Conservation (phyloP, 2,797 vertebrate species). For the Hapalemur alaotrensis region DNA sequence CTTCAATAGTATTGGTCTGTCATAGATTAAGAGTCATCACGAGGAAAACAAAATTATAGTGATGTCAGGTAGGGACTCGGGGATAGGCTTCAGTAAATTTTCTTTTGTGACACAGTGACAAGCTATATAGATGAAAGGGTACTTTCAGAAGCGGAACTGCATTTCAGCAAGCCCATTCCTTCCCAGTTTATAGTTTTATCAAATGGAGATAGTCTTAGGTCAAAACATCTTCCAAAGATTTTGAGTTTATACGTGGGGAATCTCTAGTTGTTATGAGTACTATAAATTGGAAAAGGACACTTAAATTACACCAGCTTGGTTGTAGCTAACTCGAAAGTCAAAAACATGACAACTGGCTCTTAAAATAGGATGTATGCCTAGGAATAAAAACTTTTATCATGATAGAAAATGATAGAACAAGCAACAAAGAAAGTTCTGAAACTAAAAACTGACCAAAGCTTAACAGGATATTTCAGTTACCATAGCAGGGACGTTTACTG, state of each 20-base stretch:
- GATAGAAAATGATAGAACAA: neutral
- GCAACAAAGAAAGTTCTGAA: neutral
- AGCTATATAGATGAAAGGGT: neutral
- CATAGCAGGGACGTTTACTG: neutral
- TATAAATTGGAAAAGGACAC: neutral
- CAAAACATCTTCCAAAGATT: neutral
- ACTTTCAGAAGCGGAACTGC: neutral
- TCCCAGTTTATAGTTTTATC: neutral
- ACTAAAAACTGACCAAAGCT: neutral
- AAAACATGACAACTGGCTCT: neutral
- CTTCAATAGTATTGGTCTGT: neutral
- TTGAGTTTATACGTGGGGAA: neutral
- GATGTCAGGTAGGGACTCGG: neutral
- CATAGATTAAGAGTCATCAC: neutral
- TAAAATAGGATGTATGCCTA: neutral
- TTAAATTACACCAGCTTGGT: neutral
- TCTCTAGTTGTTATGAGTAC: neutral
- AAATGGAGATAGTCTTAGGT: neutral
- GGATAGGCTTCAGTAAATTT: neutral
- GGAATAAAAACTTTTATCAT: neutral
- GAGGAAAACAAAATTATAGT: neutral
- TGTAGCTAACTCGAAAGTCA: conserved; percentile 5
- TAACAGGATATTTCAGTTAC: neutral
- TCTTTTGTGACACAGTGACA: neutral
- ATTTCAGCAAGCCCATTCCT: neutral